Percentiles rank a stretch among this genome's conserved stretches.
Evolutionary conservation across 1,140 invertebrate species (phyloP).

Genomic region (Agrilus planipennis): DNA sequence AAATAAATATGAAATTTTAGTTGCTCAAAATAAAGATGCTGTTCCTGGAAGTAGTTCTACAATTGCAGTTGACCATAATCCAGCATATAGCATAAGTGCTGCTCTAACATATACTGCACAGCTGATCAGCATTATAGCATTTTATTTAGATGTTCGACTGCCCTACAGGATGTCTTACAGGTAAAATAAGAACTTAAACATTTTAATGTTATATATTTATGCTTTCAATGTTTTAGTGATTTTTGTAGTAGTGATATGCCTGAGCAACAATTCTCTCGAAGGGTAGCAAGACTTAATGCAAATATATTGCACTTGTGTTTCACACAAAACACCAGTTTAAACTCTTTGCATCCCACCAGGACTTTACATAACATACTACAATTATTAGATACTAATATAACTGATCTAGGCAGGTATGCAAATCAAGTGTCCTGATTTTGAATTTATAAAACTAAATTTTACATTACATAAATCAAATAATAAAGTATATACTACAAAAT

Average conservation of each 20-base stretch:
- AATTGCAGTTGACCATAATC: slow-evolving; percentile 45
- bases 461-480: no score
- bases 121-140: slow-evolving; percentile 64
- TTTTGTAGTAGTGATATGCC: slow-evolving; percentile 54
- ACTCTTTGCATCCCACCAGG: slow-evolving; percentile 50
- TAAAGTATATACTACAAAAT: no score
- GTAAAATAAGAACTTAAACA: slow-evolving; percentile 31
- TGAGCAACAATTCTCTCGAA: slow-evolving; percentile 57
- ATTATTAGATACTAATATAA: slow-evolving; percentile 51
- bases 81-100: slow-evolving; percentile 61
- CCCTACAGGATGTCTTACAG: slow-evolving; percentile 65
- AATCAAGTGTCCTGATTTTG: no score
- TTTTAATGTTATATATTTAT: slow-evolving; percentile 8
- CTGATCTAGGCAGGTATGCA: slow-evolving; percentile 62
- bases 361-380: slow-evolving; percentile 63
- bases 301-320: slow-evolving; percentile 74
- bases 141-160: slow-evolving; percentile 61
- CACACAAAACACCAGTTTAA: slow-evolving; percentile 57
- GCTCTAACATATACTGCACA: slow-evolving; percentile 73
- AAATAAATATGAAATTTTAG: slow-evolving; percentile 30
- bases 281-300: slow-evolving; percentile 66
- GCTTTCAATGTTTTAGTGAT: slow-evolving; percentile 44
- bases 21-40: slow-evolving; percentile 52
- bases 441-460: no score
- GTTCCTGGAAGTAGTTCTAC: slow-evolving; percentile 39